These are phyloP conservation scores for Dynastes grantii DNA, from an alignment of 2,888 invertebrate species.

Conservation along the genomic window DNA sequence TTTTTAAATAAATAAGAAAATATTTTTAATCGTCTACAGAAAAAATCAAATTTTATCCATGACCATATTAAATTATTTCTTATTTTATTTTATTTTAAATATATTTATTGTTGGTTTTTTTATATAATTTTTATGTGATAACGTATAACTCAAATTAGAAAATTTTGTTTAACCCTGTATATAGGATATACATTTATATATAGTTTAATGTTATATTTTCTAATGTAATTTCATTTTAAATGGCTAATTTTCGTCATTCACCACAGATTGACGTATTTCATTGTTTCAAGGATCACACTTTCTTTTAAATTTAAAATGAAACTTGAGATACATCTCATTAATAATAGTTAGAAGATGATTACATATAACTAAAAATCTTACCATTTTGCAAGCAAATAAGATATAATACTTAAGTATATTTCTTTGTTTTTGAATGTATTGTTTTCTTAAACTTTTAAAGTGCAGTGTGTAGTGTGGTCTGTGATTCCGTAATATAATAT, in stretches of 20 bases:
- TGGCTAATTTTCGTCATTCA: background rate
- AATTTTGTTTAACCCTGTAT: slow-evolving; percentile 36
- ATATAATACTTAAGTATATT: background rate
- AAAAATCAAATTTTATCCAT: slow-evolving; percentile 26
- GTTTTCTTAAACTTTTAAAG: slow-evolving; percentile 42
- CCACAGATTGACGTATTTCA: too few relatives aligned
- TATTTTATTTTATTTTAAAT: background rate
- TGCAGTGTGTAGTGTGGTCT: slow-evolving; percentile 53
- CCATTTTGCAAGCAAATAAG: slow-evolving; percentile 11
- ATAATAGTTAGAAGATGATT: background rate
- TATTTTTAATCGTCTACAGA: background rate
- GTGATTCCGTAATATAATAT: slow-evolving; percentile 39
- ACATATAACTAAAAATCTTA: background rate
- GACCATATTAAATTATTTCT: background rate
- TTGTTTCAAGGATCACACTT: too few relatives aligned
- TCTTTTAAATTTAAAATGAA: background rate
- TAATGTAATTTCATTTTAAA: background rate
- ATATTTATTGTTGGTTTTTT: slow-evolving; percentile 16
- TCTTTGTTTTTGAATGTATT: slow-evolving; percentile 1
- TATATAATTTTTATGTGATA: slow-evolving; percentile 23
- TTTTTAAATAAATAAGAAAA: background rate
- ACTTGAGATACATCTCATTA: background rate
- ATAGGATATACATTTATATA: slow-evolving; percentile 3
- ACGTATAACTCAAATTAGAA: background rate
- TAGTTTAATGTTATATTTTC: slow-evolving; percentile 9